phyloP scores from a whole-genome alignment of 2,888 invertebrate genomes.

The Chloromyia formosa region DNA sequence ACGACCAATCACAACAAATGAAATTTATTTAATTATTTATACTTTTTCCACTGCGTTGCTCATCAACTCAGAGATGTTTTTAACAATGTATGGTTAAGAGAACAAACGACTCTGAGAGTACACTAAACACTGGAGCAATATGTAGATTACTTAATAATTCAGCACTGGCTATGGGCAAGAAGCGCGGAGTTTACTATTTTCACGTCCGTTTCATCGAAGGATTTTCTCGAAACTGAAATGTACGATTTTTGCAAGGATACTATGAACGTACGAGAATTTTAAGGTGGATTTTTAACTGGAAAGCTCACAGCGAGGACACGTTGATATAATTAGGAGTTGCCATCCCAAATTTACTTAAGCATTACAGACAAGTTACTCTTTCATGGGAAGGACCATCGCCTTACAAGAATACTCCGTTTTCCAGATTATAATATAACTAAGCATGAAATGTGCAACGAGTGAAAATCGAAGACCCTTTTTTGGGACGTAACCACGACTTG shows the following conservation, averaged over 20 bases:
- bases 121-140: neutral
- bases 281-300: slow-evolving; percentile 41
- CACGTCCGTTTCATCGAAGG: slow-evolving; percentile 39
- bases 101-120: no score
- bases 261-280: neutral
- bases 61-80: neutral
- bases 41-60: neutral
- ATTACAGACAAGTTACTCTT: no score
- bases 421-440: no score
- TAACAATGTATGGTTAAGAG: neutral
- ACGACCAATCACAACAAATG: no score
- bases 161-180: neutral
- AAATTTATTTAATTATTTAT: no score
- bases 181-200: neutral
- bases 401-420: no score
- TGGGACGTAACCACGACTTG: no score
- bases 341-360: no score
- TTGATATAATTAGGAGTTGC: neutral
- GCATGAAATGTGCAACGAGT: no score
- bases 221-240: slow-evolving; percentile 43
- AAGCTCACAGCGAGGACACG: slow-evolving; percentile 33
- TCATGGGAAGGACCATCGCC: no score
- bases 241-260: slow-evolving; percentile 12
- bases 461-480: no score
- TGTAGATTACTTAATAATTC: slow-evolving; percentile 34